Percentiles rank a stretch among this genome's conserved stretches.
Conservation (phyloP, 2,888 invertebrate genomes). For the Shargacucullia verbasci region DNA sequence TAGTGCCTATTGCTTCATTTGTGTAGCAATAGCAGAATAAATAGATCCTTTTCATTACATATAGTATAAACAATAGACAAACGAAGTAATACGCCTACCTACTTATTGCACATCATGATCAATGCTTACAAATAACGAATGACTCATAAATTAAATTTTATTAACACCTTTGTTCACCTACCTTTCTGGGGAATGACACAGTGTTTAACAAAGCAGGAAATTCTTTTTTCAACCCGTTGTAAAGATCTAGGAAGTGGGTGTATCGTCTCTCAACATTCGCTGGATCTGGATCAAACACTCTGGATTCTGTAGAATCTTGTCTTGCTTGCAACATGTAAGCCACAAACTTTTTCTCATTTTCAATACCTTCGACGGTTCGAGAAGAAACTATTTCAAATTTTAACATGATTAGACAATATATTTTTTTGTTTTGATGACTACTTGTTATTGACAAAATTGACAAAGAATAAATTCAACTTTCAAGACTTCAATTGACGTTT, state of each 20-base stretch:
- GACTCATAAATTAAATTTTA: slow-evolving; percentile 38
- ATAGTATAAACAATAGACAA: too few relatives aligned
- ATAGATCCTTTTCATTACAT: too few relatives aligned
- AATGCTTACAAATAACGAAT: slow-evolving; percentile 8
- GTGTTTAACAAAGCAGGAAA: slow-evolving; percentile 86
- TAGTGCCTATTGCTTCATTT: too few relatives aligned
- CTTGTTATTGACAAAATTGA: not conserved
- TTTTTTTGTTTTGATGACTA: slow-evolving; percentile 18
- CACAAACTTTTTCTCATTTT: slow-evolving; percentile 91
- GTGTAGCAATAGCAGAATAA: not conserved
- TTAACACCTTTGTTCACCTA: slow-evolving; percentile 59
- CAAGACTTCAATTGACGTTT: too few relatives aligned
- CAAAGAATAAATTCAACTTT: too few relatives aligned
- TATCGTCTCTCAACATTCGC: slow-evolving; percentile 92
- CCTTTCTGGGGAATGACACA: slow-evolving; percentile 91
- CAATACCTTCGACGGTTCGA: slow-evolving; percentile 89
- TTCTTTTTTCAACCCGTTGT: slow-evolving; percentile 89
- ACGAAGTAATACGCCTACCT: slow-evolving; percentile 33
- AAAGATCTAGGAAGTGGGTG: slow-evolving; percentile 92
- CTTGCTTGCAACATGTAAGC: slow-evolving; percentile 91
- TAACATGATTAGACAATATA: slow-evolving; percentile 68
- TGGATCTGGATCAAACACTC: slow-evolving; percentile 88
- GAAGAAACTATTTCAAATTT: slow-evolving; percentile 92
- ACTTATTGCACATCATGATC: not conserved
- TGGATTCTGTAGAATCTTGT: slow-evolving; percentile 85